Conservation (phyloP, 35 echinoderm and acorn worm genomes). For the Lytechinus pictus region DNA sequence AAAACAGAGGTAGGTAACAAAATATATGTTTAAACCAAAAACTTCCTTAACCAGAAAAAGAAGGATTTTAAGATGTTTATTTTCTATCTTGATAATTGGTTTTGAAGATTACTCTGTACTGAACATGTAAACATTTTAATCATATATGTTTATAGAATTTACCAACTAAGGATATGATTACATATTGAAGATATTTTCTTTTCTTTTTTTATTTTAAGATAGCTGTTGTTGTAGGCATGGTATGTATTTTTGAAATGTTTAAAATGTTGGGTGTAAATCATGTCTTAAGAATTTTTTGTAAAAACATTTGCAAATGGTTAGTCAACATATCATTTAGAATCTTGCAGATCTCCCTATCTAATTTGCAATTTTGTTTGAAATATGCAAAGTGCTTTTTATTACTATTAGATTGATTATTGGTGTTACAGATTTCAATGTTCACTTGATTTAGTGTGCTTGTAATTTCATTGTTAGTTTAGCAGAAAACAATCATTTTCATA, state of each 20-base stretch:
- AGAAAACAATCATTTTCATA: conserved; percentile 7
- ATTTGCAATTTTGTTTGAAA: not conserved
- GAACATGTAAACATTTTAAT: not conserved
- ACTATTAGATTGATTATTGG: not conserved
- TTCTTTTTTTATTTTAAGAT: too few species aligned
- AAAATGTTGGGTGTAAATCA: not conserved
- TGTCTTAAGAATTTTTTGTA: not conserved
- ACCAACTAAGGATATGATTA: too few species aligned
- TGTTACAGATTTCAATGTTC: not conserved
- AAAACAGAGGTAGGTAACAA: not conserved
- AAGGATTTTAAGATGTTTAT: not conserved
- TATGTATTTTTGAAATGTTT: not conserved
- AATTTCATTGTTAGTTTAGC: not conserved
- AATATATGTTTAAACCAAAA: too few species aligned
- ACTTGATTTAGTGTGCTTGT: conserved; percentile 1
- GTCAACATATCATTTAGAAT: not conserved
- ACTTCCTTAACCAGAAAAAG: too few species aligned
- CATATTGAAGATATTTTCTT: too few species aligned
- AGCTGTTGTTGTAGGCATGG: not conserved
- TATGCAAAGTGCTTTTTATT: conserved; percentile 11
- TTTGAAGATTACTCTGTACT: not conserved
- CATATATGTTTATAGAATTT: not conserved
- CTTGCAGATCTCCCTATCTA: not conserved
- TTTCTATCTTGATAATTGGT: not conserved
- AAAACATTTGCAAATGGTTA: not conserved